These are phyloP conservation scores for Drosophila mimica DNA, from an alignment of 2,888 invertebrate species.

Conservation along the genomic window DNA sequence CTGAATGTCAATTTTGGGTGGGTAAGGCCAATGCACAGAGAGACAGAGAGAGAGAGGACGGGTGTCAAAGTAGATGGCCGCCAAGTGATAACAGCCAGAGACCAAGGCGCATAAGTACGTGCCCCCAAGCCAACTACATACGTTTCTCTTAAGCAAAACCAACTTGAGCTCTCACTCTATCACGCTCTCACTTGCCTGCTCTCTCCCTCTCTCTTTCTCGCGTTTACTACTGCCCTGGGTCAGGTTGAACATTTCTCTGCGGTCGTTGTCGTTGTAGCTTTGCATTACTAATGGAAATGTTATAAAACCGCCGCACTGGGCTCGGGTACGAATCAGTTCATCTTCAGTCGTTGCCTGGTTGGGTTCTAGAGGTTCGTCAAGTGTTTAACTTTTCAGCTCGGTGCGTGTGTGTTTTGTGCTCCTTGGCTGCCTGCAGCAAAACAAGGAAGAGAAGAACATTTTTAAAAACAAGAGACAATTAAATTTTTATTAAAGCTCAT, in stretches of 20 bases:
- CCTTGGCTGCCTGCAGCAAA: constrained; percentile 14
- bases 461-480: constrained; percentile 16
- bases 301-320: constrained; percentile 82
- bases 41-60: background rate
- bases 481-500: constrained; percentile 37
- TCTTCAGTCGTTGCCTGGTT: constrained; percentile 81
- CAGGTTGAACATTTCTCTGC: constrained; percentile 73
- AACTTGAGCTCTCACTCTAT: constrained; percentile 12
- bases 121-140: constrained; percentile 32
- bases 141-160: constrained; percentile 47
- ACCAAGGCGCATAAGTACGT: constrained; percentile 67
- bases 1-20: constrained; percentile 63
- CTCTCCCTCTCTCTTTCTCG: constrained; percentile 13
- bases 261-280: constrained; percentile 32
- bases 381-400: constrained; percentile 21
- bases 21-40: constrained; percentile 1
- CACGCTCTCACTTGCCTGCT: constrained; percentile 17
- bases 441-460: constrained; percentile 8
- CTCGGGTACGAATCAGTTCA: constrained; percentile 83
- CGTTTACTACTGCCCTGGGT: constrained; percentile 37
- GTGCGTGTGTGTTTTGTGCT: constrained; percentile 31
- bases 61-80: constrained; percentile 43
- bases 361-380: constrained; percentile 59
- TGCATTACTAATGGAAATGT: constrained; percentile 78
- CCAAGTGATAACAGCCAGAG: constrained; percentile 53